Evolutionary conservation across 2,888 invertebrate genomes (phyloP).

Genomic region (Asteroscopus sphinx): DNA sequence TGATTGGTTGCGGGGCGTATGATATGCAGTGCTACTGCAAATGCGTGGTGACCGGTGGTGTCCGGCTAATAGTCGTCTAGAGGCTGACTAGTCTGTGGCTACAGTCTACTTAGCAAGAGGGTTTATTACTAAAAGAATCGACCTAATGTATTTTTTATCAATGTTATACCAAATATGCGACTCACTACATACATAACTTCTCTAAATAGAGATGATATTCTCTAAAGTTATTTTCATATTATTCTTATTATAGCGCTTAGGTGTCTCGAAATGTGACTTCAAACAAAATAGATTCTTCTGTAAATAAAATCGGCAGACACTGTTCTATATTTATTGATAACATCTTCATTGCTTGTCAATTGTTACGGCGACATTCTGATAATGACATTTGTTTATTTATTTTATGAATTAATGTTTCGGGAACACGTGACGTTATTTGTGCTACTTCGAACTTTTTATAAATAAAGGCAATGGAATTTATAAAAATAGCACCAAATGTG

Average conservation of each 20-base stretch:
- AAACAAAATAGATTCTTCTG: background rate
- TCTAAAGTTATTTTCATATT: background rate
- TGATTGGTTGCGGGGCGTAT: no score
- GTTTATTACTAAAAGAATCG: no score
- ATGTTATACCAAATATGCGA: no score
- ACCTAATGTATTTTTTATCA: no score
- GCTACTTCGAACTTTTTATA: background rate
- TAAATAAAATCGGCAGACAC: slow-evolving; percentile 5
- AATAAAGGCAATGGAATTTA: slow-evolving; percentile 1
- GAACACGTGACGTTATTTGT: background rate
- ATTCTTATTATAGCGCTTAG: background rate
- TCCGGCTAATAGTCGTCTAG: no score
- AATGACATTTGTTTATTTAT: slow-evolving; percentile 8
- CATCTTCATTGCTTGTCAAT: background rate
- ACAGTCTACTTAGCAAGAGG: no score
- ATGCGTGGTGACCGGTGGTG: no score
- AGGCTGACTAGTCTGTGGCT: no score
- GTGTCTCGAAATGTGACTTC: slow-evolving; percentile 15
- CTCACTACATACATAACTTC: no score
- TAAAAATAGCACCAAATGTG: background rate
- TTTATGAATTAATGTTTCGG: slow-evolving; percentile 3
- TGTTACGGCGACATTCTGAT: slow-evolving; percentile 3
- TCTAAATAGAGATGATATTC: no score
- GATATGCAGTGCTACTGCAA: no score
- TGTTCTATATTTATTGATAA: slow-evolving; percentile 1